These are phyloP conservation scores for Lutjanus campechanus DNA, from an alignment of 2,797 vertebrate genomes.

Conservation along the genomic window DNA sequence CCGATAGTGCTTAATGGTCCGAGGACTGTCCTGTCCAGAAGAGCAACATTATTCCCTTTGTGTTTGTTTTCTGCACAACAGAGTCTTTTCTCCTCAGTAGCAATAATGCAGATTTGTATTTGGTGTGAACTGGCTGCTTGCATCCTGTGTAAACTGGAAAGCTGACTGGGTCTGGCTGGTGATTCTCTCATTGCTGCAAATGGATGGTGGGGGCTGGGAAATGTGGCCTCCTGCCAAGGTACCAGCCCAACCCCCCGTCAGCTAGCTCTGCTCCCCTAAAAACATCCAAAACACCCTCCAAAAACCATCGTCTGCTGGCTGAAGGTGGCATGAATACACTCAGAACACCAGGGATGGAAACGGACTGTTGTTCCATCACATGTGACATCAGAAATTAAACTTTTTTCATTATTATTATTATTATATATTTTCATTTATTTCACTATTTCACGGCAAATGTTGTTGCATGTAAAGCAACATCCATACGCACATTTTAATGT, in stretches of 20 bases:
- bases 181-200: slow-evolving; percentile 45
- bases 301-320: slow-evolving; percentile 39
- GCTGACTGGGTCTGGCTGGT: slow-evolving; percentile 32
- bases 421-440: too few relatives aligned
- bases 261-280: slow-evolving; percentile 36
- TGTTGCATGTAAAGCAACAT: neutral
- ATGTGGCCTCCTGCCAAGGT: slow-evolving; percentile 66
- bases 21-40: neutral
- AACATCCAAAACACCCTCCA: slow-evolving; percentile 43
- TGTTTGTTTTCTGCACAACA: slow-evolving; percentile 8
- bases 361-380: neutral
- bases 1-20: neutral
- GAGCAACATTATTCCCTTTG: neutral
- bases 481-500: neutral
- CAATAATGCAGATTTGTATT: neutral
- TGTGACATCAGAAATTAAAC: neutral
- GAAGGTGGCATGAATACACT: slow-evolving; percentile 45
- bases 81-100: neutral
- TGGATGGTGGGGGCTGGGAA: slow-evolving; percentile 66
- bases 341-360: slow-evolving; percentile 6
- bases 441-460: neutral
- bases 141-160: slow-evolving; percentile 33
- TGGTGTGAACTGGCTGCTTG: slow-evolving; percentile 19
- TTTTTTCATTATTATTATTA: neutral
- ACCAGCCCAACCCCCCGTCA: slow-evolving; percentile 47